Conservation (phyloP, 2,888 invertebrate genomes). For the Drosophila cognata region DNA sequence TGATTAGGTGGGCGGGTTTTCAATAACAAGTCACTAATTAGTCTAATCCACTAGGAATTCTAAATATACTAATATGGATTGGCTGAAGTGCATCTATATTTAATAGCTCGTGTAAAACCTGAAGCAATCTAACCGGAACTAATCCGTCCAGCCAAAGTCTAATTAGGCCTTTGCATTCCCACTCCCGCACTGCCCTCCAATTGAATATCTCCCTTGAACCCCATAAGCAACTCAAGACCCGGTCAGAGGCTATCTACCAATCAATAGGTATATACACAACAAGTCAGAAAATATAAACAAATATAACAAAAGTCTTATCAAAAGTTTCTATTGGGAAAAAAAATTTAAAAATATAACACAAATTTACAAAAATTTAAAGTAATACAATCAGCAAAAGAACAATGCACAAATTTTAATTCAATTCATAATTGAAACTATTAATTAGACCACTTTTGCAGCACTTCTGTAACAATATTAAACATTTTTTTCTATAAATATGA, state of each 20-base stretch:
- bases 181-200: slow-evolving; percentile 15
- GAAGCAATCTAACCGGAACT: slow-evolving; percentile 54
- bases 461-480: not conserved
- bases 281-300: slow-evolving; percentile 35
- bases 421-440: not conserved
- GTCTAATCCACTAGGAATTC: slow-evolving; percentile 23
- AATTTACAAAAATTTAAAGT: not conserved
- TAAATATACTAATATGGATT: slow-evolving; percentile 53
- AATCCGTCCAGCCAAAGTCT: slow-evolving; percentile 27
- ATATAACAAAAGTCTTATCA: slow-evolving; percentile 36
- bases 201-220: slow-evolving; percentile 12
- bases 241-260: slow-evolving; percentile 41
- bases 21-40: slow-evolving; percentile 37
- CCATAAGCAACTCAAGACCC: slow-evolving; percentile 12
- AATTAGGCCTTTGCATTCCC: slow-evolving; percentile 19
- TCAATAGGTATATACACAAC: slow-evolving; percentile 45
- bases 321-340: slow-evolving; percentile 5
- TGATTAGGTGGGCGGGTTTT: slow-evolving; percentile 55
- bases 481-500: not conserved
- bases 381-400: not conserved
- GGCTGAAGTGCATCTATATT: slow-evolving; percentile 19
- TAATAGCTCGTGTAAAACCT: not conserved
- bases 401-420: not conserved
- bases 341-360: not conserved
- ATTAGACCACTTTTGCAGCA: not conserved